These are phyloP conservation scores for Chouioia cunea DNA, from an alignment of 2,888 invertebrate species.

Conservation along the genomic window DNA sequence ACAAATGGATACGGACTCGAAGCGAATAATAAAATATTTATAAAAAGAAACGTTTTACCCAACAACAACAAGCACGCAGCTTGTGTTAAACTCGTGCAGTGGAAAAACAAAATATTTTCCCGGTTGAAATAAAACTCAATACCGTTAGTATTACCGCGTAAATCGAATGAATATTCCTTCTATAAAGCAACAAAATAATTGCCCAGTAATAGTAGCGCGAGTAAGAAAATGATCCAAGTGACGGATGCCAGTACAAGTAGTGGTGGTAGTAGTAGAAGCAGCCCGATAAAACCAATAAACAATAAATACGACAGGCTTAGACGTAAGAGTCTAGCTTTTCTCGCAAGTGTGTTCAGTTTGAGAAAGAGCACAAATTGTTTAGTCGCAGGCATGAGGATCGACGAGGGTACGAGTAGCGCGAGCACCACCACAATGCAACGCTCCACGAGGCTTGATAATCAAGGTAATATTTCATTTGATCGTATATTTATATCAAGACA, in stretches of 20 bases:
- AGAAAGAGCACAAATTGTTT: conserved; percentile 29
- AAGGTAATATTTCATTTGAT: conserved; percentile 54
- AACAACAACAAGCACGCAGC: no score
- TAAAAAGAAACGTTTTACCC: no score
- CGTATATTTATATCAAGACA: no score
- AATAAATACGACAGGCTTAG: conserved; percentile 63
- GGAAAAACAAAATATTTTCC: no score
- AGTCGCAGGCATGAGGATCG: conserved; percentile 64
- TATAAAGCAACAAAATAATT: no score
- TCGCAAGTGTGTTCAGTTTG: conserved; percentile 58
- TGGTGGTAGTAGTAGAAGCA: not conserved
- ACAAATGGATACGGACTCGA: no score
- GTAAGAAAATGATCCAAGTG: conserved; percentile 31
- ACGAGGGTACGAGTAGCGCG: conserved; percentile 56
- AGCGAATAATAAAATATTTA: no score
- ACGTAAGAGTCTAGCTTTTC: conserved; percentile 64
- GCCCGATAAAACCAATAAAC: conserved; percentile 48
- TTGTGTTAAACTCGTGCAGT: no score
- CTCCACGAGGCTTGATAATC: conserved; percentile 62
- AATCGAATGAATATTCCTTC: no score
- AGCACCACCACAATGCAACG: conserved; percentile 55
- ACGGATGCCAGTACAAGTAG: conserved; percentile 1
- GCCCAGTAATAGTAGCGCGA: no score
- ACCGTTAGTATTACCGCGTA: no score
- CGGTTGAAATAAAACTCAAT: no score